phyloP scores from a whole-genome alignment of 2,888 invertebrate species.

The Drosophila multiciliata region DNA sequence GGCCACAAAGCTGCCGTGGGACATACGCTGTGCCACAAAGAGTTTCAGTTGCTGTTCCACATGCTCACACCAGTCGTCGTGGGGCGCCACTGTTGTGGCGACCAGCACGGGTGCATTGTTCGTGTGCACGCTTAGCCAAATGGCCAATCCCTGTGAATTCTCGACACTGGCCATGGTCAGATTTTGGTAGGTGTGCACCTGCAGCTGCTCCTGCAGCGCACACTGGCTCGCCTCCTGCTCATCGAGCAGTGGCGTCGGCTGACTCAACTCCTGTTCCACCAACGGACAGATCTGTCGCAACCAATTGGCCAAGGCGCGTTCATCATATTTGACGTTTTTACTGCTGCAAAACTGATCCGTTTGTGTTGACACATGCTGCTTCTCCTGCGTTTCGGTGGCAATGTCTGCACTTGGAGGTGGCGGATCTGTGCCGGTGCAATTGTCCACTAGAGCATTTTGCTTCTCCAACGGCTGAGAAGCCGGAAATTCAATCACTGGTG shows the following conservation, averaged over 20 bases:
- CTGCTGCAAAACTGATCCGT: constrained; percentile 74
- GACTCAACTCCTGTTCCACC: constrained; percentile 85
- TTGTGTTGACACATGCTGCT: constrained; percentile 81
- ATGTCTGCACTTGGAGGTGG: constrained; percentile 61
- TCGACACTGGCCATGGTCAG: constrained; percentile 58
- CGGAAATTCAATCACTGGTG: constrained; percentile 85
- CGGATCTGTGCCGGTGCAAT: constrained; percentile 80
- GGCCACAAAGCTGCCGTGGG: constrained; percentile 70
- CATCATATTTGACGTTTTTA: constrained; percentile 76
- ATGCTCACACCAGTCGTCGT: constrained; percentile 84
- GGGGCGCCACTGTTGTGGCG: constrained; percentile 75
- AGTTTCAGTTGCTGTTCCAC: constrained; percentile 79
- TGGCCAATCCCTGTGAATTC: constrained; percentile 78
- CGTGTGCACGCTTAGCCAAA: constrained; percentile 83
- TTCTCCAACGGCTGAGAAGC: constrained; percentile 85
- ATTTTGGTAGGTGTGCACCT: constrained; percentile 82
- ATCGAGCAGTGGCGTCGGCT: constrained; percentile 79
- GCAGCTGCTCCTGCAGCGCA: constrained; percentile 51
- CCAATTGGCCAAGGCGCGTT: constrained; percentile 85
- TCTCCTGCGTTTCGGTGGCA: constrained; percentile 69
- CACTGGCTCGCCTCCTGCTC: constrained; percentile 31
- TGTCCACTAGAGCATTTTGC: constrained; percentile 77
- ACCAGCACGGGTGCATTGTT: constrained; percentile 83
- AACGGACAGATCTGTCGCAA: constrained; percentile 85
- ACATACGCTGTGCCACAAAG: constrained; percentile 80